Percentiles rank a stretch among this genome's conserved stretches.
These are phyloP conservation scores for Phyllostomus hastatus DNA, from an alignment of 2,113 vertebrate genomes.

Conservation along the genomic window DNA sequence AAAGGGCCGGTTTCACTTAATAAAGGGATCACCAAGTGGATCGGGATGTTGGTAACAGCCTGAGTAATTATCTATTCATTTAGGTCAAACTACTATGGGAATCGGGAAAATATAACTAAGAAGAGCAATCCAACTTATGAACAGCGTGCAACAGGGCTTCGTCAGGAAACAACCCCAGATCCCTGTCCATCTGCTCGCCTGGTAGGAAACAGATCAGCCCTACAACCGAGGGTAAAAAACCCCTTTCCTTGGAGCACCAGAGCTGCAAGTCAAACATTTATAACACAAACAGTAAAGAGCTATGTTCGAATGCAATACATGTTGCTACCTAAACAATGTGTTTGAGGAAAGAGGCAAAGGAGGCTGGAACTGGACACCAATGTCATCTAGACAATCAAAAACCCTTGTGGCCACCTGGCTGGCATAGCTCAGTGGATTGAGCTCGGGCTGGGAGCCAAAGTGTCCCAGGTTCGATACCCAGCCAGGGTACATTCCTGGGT, in stretches of 20 bases:
- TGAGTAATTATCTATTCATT: constrained; percentile 64
- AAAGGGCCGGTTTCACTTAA: constrained; percentile 60
- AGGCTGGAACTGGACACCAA: neutral
- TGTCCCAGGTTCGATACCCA: too few relatives aligned
- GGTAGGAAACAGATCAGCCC: neutral
- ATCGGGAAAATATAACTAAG: constrained; percentile 47
- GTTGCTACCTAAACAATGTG: neutral
- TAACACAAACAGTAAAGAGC: neutral
- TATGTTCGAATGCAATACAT: neutral
- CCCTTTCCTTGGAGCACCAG: neutral
- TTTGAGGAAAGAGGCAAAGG: neutral
- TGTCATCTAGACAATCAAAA: neutral
- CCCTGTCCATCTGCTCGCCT: neutral
- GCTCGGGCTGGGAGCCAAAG: too few relatives aligned
- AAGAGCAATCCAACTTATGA: neutral
- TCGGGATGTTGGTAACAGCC: constrained; percentile 42
- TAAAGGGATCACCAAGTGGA: constrained; percentile 61
- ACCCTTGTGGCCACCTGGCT: neutral
- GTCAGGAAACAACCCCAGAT: neutral
- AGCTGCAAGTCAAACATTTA: neutral
- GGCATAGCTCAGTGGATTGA: too few relatives aligned
- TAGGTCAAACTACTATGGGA: constrained; percentile 55
- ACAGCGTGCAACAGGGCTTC: neutral
- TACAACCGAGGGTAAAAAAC: neutral
- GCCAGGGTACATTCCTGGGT: too few relatives aligned